Base-by-base conservation (phyloP, 1,140 invertebrate genomes). In the Drosophila santomea region DNA sequence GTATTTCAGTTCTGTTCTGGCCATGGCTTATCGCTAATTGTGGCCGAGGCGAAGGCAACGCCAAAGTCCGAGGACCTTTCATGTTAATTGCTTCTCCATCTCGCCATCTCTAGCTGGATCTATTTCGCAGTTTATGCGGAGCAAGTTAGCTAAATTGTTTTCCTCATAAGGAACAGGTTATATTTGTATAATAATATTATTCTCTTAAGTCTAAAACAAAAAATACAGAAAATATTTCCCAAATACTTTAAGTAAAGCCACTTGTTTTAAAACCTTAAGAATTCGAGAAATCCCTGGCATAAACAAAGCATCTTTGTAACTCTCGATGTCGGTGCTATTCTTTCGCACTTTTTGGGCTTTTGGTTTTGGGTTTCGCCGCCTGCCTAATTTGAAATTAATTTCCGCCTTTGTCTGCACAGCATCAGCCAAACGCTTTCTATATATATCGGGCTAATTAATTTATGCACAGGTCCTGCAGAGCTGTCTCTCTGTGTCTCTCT, bases 341-440 rank as follows among this genome's bases (percentile, higher is more conserved):
- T 45, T 23, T 61, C 50, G 41, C 56, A 43, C 35, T 36, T 56
- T 74, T 69, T 25, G 39, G 54, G 47, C 17, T 73, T 77, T 62
- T 54, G 73, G 72, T 48, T 82, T 77, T 66, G 36, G 52, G 74
- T 57, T 80, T 71, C 52, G 58, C 47, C 74, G 69, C 32, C 76
- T 36, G 72, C 55, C 59, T 89, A 89, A 89, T 89, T 89, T 62
- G 73, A 89, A 89, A 84, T 89, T 89, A 89, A 89, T 89, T 89
- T 83, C 38, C 51, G 44, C 57, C 73, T 75, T 78, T 81, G 67
- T 86, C 82, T 76, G 76, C 36, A 14, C 35, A 75, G 32, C 51
- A 55, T 74, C 36, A 57, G 44, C 44, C 10, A 11, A 73, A 39
- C 25, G 67, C 61, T 66, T 82, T 74, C 55, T 72, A 79, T 82